Evolutionary conservation across 1,140 invertebrate species (phyloP).

Genomic region (Anthonomus grandis): DNA sequence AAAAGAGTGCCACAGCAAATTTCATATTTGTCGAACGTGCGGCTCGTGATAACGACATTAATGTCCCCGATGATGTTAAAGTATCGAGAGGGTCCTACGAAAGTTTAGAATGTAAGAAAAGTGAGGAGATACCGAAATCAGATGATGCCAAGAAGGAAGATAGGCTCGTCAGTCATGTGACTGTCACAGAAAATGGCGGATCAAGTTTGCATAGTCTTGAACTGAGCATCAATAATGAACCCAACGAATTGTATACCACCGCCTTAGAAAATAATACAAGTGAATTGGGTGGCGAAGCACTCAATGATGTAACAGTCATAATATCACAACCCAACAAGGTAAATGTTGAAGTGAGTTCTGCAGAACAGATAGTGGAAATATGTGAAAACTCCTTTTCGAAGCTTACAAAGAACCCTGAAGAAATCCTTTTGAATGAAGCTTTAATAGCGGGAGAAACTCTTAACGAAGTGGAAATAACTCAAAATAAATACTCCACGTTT

Average conservation of each 20-base stretch:
- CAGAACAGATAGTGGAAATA: slow-evolving; percentile 13
- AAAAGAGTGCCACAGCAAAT: slow-evolving; percentile 24
- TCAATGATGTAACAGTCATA: slow-evolving; percentile 24
- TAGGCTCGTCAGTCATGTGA: slow-evolving; percentile 28
- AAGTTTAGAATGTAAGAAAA: slow-evolving; percentile 50
- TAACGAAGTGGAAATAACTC: slow-evolving; percentile 25
- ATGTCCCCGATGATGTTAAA: slow-evolving; percentile 60
- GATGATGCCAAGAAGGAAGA: slow-evolving; percentile 52
- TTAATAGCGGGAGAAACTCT: slow-evolving; percentile 11
- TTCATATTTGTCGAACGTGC: slow-evolving; percentile 40
- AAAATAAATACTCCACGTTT: slow-evolving; percentile 21
- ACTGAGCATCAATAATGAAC: slow-evolving; percentile 32
- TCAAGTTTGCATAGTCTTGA: slow-evolving; percentile 36
- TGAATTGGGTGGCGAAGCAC: slow-evolving; percentile 5
- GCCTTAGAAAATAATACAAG: slow-evolving; percentile 32
- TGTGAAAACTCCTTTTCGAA: slow-evolving; percentile 17
- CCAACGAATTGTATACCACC: slow-evolving; percentile 38
- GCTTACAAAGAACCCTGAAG: not conserved
- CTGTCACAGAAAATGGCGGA: slow-evolving; percentile 32
- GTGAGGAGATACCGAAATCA: slow-evolving; percentile 46
- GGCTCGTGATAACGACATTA: slow-evolving; percentile 48
- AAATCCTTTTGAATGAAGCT: slow-evolving; percentile 11
- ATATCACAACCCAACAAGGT: slow-evolving; percentile 19
- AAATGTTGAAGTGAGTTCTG: slow-evolving; percentile 6
- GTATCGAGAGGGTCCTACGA: slow-evolving; percentile 56